Evolutionary conservation across 2,113 vertebrate genomes (phyloP).

Genomic region (Romanogobio albipinnatus): DNA sequence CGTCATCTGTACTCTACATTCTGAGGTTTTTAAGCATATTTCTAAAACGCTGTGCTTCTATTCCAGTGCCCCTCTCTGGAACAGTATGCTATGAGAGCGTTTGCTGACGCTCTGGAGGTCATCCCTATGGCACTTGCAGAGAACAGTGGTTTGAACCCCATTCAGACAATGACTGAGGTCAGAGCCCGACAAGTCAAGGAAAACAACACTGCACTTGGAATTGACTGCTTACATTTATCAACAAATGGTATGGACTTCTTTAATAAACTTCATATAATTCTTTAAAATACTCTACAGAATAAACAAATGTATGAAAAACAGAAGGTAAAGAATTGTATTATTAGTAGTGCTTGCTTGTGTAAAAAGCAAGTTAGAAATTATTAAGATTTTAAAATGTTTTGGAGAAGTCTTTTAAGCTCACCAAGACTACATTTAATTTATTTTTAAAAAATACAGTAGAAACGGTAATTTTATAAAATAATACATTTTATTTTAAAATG

Average conservation of each 20-base stretch:
- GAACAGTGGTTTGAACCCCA: conserved; percentile 95
- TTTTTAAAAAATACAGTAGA: background rate
- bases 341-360: background rate
- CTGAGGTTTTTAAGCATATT: background rate
- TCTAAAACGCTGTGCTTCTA: background rate
- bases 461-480: background rate
- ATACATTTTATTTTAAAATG: background rate
- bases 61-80: conserved; percentile 92
- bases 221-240: conserved; percentile 90
- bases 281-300: too few relatives aligned
- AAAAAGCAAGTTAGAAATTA: background rate
- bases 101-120: conserved; percentile 93
- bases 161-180: conserved; percentile 95
- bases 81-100: conserved; percentile 96
- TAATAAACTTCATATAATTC: too few relatives aligned
- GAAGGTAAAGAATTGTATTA: background rate
- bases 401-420: background rate
- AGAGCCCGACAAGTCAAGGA: conserved; percentile 91
- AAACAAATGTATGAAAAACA: background rate
- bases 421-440: background rate
- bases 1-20: background rate
- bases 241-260: conserved; percentile 84
- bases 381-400: background rate
- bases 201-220: conserved; percentile 87
- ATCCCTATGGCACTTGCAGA: conserved; percentile 95